phyloP scores from a whole-genome alignment of 2,797 vertebrate genomes.

The Pseudotriccus pelzelni region DNA sequence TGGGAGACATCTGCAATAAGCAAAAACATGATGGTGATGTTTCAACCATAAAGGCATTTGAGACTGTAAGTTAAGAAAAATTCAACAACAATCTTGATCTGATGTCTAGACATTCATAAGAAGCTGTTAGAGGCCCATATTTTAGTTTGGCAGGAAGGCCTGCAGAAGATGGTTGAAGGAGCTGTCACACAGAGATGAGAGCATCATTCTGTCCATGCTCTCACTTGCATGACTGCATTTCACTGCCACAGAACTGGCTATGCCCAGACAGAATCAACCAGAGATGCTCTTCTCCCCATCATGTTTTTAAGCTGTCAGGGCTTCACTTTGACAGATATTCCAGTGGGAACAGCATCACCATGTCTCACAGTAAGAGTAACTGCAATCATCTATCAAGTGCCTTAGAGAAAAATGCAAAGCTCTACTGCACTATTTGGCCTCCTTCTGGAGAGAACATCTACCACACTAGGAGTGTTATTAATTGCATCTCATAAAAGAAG shows the following conservation, averaged over 20 bases:
- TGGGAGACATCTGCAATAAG: conserved; percentile 9
- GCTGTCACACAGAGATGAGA: not conserved
- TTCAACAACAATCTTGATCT: not conserved
- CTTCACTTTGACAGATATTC: not conserved
- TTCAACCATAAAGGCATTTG: not conserved
- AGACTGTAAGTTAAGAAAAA: not conserved
- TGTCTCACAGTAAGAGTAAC: not conserved
- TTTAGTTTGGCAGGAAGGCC: not conserved
- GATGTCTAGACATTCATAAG: conserved; percentile 6
- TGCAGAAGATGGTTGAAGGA: not conserved
- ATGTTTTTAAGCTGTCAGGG: not conserved
- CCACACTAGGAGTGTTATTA: not conserved
- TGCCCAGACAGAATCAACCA: not conserved
- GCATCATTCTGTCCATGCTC: not conserved
- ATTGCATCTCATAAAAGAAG: not conserved
- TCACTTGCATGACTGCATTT: not conserved
- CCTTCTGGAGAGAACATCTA: not conserved
- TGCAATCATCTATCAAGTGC: not conserved
- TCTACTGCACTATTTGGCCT: not conserved
- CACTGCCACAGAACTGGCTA: not conserved
- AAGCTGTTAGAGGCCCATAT: not conserved
- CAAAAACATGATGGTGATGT: not conserved
- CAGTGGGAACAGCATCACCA: not conserved
- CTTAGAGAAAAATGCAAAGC: not conserved
- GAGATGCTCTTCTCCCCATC: not conserved